A percentile compares a stretch with the other conserved stretches of the same genome.
These are phyloP conservation scores for Leptoclinus maculatus DNA, from an alignment of 2,797 vertebrate genomes.

Conservation along the genomic window DNA sequence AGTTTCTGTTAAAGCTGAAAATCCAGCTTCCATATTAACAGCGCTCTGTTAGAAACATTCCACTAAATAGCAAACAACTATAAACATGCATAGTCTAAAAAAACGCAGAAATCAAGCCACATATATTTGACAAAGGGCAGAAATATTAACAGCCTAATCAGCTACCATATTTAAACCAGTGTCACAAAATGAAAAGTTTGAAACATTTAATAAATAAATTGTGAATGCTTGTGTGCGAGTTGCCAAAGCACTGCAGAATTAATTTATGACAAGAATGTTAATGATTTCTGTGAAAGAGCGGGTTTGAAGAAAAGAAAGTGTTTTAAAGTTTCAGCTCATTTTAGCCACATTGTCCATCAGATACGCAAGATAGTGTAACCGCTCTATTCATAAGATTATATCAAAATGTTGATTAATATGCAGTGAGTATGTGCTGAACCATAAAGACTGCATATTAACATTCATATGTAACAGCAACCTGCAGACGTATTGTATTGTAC, in stretches of 20 bases:
- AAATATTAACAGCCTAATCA: conserved; percentile 61
- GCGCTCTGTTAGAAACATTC: conserved; percentile 45
- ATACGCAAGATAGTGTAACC: conserved; percentile 38
- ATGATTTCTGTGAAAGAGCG: conserved; percentile 11
- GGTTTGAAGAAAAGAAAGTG: not conserved
- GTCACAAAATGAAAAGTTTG: conserved; percentile 21
- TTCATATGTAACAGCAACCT: conserved; percentile 62
- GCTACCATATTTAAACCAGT: conserved; percentile 56
- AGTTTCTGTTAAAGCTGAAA: conserved; percentile 40
- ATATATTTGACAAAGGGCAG: conserved; percentile 41
- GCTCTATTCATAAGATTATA: not conserved
- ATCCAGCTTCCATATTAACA: conserved; percentile 40
- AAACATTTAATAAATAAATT: conserved; percentile 65
- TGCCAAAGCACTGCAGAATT: conserved; percentile 19
- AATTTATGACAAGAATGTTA: conserved; percentile 8
- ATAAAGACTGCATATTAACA: conserved; percentile 33
- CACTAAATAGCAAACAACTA: conserved; percentile 61
- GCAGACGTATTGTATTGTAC: conserved; percentile 16
- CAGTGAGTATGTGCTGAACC: conserved; percentile 6
- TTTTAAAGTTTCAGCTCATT: conserved; percentile 9
- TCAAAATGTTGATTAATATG: conserved; percentile 12
- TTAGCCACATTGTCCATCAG: conserved; percentile 1
- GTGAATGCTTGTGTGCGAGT: conserved; percentile 41
- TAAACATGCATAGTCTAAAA: conserved; percentile 71
- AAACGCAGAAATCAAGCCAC: conserved; percentile 51